Percentiles rank a stretch among this genome's conserved stretches.
Conservation (phyloP, 2,113 vertebrate genomes). For the Pteropus alecto region DNA sequence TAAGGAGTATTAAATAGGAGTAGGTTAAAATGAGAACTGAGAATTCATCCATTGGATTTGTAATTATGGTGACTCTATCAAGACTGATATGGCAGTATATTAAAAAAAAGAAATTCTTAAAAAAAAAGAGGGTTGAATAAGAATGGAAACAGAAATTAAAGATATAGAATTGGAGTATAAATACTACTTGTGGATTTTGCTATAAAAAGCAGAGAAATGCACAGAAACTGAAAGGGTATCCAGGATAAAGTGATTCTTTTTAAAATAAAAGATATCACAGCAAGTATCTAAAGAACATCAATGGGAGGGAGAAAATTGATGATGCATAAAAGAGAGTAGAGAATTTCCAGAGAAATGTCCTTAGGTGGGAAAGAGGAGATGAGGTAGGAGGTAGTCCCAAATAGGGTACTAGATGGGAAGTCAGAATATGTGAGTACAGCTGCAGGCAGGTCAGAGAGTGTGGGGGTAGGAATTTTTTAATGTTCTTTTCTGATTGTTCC, state of each 20-base stretch:
- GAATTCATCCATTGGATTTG: background rate
- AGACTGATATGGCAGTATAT: background rate
- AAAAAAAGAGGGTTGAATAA: background rate
- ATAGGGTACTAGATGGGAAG: background rate
- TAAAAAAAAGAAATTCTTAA: background rate
- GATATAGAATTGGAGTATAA: background rate
- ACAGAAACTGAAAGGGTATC: background rate
- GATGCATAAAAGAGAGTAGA: background rate
- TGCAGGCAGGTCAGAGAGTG: background rate
- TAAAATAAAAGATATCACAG: background rate
- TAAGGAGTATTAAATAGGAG: background rate
- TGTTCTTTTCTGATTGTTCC: background rate
- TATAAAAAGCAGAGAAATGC: background rate
- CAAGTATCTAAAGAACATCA: background rate
- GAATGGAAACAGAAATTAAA: background rate
- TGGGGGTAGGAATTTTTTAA: background rate
- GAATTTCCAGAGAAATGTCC: background rate
- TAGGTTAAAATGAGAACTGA: background rate
- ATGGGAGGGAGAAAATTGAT: background rate
- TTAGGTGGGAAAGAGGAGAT: background rate
- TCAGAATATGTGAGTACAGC: background rate
- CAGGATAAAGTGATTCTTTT: background rate
- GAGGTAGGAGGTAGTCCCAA: background rate
- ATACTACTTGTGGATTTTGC: background rate
- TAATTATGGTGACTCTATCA: background rate